Conservation (phyloP, 2,797 vertebrate species). For the Carduelis carduelis region DNA sequence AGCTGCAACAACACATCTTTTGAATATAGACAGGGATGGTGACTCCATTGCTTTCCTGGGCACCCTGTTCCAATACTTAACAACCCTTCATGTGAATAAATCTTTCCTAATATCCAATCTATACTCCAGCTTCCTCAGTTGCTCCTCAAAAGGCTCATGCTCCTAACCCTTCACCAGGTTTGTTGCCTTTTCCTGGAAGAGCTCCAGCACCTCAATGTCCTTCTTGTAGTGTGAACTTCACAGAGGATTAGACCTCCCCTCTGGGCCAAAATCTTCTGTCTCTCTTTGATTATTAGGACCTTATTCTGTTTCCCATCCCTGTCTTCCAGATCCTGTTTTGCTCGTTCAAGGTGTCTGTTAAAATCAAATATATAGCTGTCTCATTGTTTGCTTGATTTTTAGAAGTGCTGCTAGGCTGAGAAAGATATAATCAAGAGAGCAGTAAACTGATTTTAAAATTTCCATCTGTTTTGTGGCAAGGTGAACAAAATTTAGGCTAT, state of each 20-base stretch:
- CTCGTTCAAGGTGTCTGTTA: background rate
- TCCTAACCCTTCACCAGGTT: background rate
- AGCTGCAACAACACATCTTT: fast-evolving
- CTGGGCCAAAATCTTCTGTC: fast-evolving
- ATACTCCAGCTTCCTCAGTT: background rate
- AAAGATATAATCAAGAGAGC: background rate
- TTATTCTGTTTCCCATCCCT: background rate
- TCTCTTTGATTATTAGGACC: background rate
- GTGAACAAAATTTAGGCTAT: conserved; percentile 39
- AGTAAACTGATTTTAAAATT: conserved; percentile 46
- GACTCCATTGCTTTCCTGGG: background rate
- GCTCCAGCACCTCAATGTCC: fast-evolving
- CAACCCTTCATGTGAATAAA: background rate
- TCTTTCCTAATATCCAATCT: background rate
- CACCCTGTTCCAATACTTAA: background rate
- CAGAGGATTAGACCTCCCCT: background rate
- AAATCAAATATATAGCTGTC: background rate
- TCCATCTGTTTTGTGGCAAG: conserved; percentile 38
- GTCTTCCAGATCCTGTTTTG: background rate
- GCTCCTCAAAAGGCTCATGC: fast-evolving
- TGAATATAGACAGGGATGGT: background rate
- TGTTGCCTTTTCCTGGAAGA: fast-evolving
- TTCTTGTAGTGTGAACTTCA: background rate
- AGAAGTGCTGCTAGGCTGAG: conserved; percentile 10
- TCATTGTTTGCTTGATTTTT: background rate